Percentiles rank a stretch among this genome's conserved stretches.
phyloP scores from a whole-genome alignment of 1,140 invertebrate species.

The Lepidurus couesii region DNA sequence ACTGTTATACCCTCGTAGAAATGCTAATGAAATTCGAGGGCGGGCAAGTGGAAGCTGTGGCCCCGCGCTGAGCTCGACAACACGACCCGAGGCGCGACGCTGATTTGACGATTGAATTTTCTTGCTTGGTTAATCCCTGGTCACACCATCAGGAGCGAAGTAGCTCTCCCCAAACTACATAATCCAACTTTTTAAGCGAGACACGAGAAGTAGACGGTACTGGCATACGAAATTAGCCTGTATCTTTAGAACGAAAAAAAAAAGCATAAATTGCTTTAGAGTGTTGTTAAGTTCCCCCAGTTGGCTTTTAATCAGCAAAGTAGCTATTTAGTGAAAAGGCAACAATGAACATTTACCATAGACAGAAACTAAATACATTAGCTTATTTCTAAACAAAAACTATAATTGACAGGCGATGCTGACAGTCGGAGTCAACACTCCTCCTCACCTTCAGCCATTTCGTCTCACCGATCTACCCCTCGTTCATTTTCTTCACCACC shows the following conservation, averaged over 20 bases:
- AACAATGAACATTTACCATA: too few relatives aligned
- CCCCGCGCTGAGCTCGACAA: not conserved
- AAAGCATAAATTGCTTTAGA: not conserved
- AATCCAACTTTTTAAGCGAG: too few relatives aligned
- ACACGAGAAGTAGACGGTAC: too few relatives aligned
- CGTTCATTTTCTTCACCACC: constrained; percentile 4
- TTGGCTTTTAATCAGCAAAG: not conserved
- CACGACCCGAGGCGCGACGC: not conserved
- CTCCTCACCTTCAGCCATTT: not conserved
- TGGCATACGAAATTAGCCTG: too few relatives aligned
- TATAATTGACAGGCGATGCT: not conserved
- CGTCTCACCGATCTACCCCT: not conserved
- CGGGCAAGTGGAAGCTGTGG: constrained; percentile 5
- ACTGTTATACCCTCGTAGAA: constrained; percentile 19
- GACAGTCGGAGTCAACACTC: not conserved
- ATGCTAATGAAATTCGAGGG: constrained; percentile 15
- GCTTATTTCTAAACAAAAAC: too few relatives aligned
- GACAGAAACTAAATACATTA: too few relatives aligned
- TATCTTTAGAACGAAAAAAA: too few relatives aligned
- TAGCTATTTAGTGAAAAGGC: not conserved
- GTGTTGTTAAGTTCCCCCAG: not conserved
- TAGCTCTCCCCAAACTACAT: not conserved
- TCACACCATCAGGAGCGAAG: constrained; percentile 2
- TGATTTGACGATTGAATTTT: constrained; percentile 15
- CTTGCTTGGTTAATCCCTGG: constrained; percentile 14